Evolutionary conservation across 1,140 invertebrate genomes (phyloP).

Genomic region (Epicauta chinensis): DNA sequence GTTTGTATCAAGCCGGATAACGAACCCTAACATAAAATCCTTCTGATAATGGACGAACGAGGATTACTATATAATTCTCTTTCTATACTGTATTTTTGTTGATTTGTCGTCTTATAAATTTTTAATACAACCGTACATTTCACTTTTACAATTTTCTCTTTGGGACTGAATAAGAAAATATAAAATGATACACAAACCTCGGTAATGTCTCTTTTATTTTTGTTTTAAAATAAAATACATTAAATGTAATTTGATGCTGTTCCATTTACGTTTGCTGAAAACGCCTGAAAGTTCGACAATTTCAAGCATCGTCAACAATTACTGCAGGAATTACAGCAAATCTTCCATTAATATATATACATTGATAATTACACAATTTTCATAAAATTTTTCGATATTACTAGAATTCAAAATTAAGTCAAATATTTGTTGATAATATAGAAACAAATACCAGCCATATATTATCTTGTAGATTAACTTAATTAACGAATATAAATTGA

Average conservation of each 20-base stretch:
- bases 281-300: not conserved
- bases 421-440: not conserved
- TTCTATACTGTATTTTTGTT: not conserved
- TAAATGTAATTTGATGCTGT: slow-evolving; percentile 15
- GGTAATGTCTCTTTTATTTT: slow-evolving; percentile 8
- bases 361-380: not conserved
- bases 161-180: no score
- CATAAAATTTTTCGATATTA: not conserved
- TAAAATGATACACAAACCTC: not conserved
- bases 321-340: slow-evolving; percentile 12
- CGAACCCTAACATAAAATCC: slow-evolving; percentile 32
- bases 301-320: slow-evolving; percentile 1
- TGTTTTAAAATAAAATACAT: slow-evolving; percentile 17
- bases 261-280: not conserved
- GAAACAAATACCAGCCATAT: not conserved
- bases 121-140: not conserved
- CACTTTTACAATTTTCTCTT: no score
- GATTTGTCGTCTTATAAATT: slow-evolving; percentile 3
- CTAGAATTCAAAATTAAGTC: not conserved
- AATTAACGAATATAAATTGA: slow-evolving; percentile 24
- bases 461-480: not conserved
- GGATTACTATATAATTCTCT: slow-evolving; percentile 34
- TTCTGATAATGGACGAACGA: slow-evolving; percentile 33
- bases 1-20: slow-evolving; percentile 30
- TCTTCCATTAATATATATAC: slow-evolving; percentile 12